These are phyloP conservation scores for Zingel zingel DNA, from an alignment of 2,113 vertebrate genomes.

Conservation along the genomic window DNA sequence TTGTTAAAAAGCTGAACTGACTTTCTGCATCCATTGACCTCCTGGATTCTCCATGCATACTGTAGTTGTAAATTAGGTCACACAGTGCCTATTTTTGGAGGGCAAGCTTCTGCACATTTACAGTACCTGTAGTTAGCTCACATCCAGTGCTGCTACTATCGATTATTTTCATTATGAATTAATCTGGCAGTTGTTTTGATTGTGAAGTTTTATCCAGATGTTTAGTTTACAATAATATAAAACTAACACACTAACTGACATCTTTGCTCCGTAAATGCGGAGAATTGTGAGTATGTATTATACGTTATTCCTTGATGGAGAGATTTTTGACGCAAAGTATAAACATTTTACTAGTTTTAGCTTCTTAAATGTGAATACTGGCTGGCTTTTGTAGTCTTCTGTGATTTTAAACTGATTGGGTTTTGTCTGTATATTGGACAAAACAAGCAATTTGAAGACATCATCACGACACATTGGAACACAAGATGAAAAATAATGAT, in stretches of 20 bases:
- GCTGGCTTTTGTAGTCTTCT: neutral
- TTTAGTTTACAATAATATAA: neutral
- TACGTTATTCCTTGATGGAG: neutral
- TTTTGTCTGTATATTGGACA: neutral
- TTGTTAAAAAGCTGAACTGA: constrained; percentile 34
- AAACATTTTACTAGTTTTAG: neutral
- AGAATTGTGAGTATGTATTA: neutral
- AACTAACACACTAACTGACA: neutral
- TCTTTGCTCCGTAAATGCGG: neutral
- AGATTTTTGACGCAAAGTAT: neutral
- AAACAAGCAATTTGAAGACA: neutral
- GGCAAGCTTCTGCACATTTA: constrained; percentile 53
- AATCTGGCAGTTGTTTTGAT: neutral
- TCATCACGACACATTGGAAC: too few species aligned
- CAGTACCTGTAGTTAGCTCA: constrained; percentile 43
- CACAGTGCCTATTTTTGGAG: constrained; percentile 59
- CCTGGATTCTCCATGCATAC: constrained; percentile 49
- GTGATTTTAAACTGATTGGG: neutral
- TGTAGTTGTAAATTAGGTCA: constrained; percentile 63
- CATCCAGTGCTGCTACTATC: neutral
- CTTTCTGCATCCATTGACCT: constrained; percentile 47
- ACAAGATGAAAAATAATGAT: neutral
- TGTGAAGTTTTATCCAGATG: neutral
- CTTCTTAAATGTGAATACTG: neutral
- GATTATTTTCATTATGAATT: neutral